Evolutionary conservation across 2,888 invertebrate genomes (phyloP).

Genomic region (Eulithis testata): DNA sequence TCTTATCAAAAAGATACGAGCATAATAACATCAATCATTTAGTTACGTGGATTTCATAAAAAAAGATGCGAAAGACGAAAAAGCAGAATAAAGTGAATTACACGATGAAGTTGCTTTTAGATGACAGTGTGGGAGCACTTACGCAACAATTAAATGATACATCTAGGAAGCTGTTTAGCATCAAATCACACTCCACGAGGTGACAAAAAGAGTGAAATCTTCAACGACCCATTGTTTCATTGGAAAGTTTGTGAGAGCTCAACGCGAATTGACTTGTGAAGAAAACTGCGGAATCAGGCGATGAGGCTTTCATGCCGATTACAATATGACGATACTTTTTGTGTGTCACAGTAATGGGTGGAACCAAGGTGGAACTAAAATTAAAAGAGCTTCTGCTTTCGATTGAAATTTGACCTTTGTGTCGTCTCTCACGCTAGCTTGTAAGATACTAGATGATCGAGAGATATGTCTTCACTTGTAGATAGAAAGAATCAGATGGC

Average conservation of each 20-base stretch:
- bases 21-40: conserved; percentile 25
- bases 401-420: not conserved
- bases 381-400: conserved; percentile 4
- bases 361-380: conserved; percentile 8
- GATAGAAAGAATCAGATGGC: not conserved
- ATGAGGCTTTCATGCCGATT: conserved; percentile 53
- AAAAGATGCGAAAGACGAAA: conserved; percentile 36
- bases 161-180: conserved; percentile 67
- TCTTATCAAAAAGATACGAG: conserved; percentile 32
- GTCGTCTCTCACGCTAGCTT: too few relatives aligned
- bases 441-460: too few relatives aligned
- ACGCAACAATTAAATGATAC: conserved; percentile 52
- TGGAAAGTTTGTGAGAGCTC: conserved; percentile 77
- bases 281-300: conserved; percentile 70
- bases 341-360: conserved; percentile 11
- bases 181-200: conserved; percentile 56
- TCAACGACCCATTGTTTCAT: conserved; percentile 73
- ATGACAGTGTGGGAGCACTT: conserved; percentile 52
- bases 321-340: conserved; percentile 38
- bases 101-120: conserved; percentile 27
- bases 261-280: conserved; percentile 56
- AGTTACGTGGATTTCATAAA: conserved; percentile 33
- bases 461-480: not conserved
- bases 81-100: conserved; percentile 38
- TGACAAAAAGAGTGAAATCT: conserved; percentile 83